Evolutionary conservation across 2,888 invertebrate genomes (phyloP).

Genomic region (Deroplatys truncata): DNA sequence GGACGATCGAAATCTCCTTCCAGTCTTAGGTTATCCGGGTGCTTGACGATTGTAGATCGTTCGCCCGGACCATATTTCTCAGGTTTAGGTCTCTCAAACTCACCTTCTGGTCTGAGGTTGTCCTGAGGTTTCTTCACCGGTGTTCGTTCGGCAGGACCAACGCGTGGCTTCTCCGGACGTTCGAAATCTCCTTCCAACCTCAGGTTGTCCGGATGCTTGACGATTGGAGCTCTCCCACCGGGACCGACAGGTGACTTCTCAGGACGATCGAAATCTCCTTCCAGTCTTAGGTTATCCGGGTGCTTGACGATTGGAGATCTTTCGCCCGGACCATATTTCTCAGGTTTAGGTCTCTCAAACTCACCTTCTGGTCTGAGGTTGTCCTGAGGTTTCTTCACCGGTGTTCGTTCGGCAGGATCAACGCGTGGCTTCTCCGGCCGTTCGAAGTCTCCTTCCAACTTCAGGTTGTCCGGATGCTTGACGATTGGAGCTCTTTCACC

Average conservation of each 20-base stretch:
- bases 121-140: conserved; percentile 36
- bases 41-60: conserved; percentile 53
- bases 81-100: conserved; percentile 42
- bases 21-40: too few relatives aligned
- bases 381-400: conserved; percentile 42
- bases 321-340: conserved; percentile 52
- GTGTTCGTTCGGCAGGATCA: conserved; percentile 43
- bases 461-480: conserved; percentile 59
- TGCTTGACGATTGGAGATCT: conserved; percentile 56
- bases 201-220: conserved; percentile 56
- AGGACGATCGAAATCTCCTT: conserved; percentile 45
- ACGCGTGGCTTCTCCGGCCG: conserved; percentile 41
- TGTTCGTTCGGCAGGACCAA: conserved; percentile 40
- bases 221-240: conserved; percentile 33
- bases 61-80: conserved; percentile 52
- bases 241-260: conserved; percentile 43
- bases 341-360: conserved; percentile 40
- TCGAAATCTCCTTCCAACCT: conserved; percentile 53
- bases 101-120: conserved; percentile 32
- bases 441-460: conserved; percentile 58
- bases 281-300: conserved; percentile 54
- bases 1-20: too few relatives aligned
- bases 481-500: conserved; percentile 39
- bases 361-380: conserved; percentile 44
- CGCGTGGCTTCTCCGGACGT: neutral